Evolutionary conservation across 2,797 vertebrate genomes (phyloP).

Genomic region (Epinephelus coioides): DNA sequence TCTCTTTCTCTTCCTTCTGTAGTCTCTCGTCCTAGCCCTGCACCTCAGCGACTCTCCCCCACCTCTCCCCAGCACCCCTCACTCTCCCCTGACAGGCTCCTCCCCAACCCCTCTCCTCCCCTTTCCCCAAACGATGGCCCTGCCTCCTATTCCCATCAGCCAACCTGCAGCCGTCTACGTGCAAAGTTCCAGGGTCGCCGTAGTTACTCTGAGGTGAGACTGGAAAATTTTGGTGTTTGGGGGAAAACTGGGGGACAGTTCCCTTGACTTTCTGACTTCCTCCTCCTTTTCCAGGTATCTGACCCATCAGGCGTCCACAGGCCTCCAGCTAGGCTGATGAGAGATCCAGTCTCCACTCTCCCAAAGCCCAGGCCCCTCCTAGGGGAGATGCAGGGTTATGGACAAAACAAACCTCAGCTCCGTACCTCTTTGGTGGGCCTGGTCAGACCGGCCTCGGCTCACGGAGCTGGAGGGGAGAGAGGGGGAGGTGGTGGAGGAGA

Average conservation of each 20-base stretch:
- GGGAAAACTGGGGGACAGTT: too few species aligned
- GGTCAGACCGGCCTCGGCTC: conserved; percentile 77
- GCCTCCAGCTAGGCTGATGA: conserved; percentile 77
- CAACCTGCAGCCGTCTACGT: conserved; percentile 87
- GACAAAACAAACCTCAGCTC: conserved; percentile 65
- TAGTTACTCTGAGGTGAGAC: conserved; percentile 89
- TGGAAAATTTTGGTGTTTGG: not conserved
- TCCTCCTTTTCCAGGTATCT: conserved; percentile 69
- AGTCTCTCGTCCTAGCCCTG: conserved; percentile 80
- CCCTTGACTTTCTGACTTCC: not conserved
- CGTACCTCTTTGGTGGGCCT: conserved; percentile 67
- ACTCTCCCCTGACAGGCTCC: conserved; percentile 75
- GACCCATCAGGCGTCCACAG: conserved; percentile 86
- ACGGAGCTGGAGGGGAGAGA: conserved; percentile 64
- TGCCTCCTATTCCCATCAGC: conserved; percentile 85
- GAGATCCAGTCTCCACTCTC: conserved; percentile 88
- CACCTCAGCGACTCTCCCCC: conserved; percentile 81
- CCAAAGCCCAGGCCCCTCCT: conserved; percentile 85
- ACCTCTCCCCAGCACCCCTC: conserved; percentile 72
- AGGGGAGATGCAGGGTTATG: conserved; percentile 78
- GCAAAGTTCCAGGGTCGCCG: conserved; percentile 91
- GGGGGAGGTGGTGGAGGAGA: conserved; percentile 46
- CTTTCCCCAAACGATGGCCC: conserved; percentile 79
- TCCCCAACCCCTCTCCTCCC: conserved; percentile 74
- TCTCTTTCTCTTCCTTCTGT: not conserved